A percentile compares a stretch with the other conserved stretches of the same genome.
Evolutionary conservation across 1,140 invertebrate genomes (phyloP).

Genomic region (Eurosta solidaginis): DNA sequence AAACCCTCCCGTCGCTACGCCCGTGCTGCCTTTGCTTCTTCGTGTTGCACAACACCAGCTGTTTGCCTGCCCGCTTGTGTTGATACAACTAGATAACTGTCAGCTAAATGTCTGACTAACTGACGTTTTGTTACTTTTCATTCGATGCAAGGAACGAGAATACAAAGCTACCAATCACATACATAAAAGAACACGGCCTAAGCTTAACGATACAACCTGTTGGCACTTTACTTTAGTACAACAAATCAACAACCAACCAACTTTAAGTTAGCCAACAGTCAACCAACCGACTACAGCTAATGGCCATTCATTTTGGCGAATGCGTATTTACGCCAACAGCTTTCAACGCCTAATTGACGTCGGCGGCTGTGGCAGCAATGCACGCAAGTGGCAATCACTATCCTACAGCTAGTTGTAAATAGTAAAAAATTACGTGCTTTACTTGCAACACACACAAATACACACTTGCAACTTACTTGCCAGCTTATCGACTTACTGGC

Average conservation of each 20-base stretch:
- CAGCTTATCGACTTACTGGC: background rate
- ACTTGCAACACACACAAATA: no score
- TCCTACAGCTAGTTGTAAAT: background rate
- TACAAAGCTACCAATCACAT: background rate
- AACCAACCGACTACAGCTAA: background rate
- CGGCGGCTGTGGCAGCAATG: background rate
- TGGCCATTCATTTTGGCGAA: background rate
- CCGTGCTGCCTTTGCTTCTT: no score
- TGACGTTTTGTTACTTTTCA: background rate
- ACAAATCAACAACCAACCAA: no score
- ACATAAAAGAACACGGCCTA: background rate
- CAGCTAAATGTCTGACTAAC: background rate
- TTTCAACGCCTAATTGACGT: background rate
- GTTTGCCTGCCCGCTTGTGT: background rate
- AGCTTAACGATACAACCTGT: background rate
- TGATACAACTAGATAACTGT: slow-evolving; percentile 10
- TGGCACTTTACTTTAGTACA: background rate
- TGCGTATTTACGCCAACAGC: background rate
- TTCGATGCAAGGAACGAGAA: background rate
- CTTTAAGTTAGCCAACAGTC: no score
- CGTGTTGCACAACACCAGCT: background rate
- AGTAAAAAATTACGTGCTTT: background rate
- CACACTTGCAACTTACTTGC: background rate
- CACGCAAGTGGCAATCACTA: background rate
- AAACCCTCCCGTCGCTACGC: no score